A percentile compares a stretch with the other conserved stretches of the same genome.
Evolutionary conservation across 1,140 invertebrate species (phyloP).

Genomic region (Bombyx mori): ASM3026992v2 NC_085119.1:5824001-5824500

Average conservation of each 20-base stretch:
- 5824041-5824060: too few species aligned
- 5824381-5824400: constrained; percentile 33
- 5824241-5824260: constrained; percentile 55
- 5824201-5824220: constrained; percentile 44
- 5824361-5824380: constrained; percentile 20
- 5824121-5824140: too few species aligned
- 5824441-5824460: constrained; percentile 31
- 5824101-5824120: too few species aligned
- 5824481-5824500: constrained; percentile 32
- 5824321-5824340: constrained; percentile 25
- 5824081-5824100: too few species aligned
- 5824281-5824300: constrained; percentile 5
- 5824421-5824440: constrained; percentile 48
- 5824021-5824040: too few species aligned
- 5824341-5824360: constrained; percentile 7
- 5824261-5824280: constrained; percentile 41
- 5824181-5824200: constrained; percentile 8
- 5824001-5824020: too few species aligned
- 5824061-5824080: too few species aligned
- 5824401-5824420: constrained; percentile 67
- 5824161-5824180: too few species aligned
- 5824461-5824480: constrained; percentile 50
- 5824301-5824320: background rate
- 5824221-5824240: constrained; percentile 57
- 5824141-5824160: too few species aligned